Conservation (phyloP, 2,797 vertebrate species). For the Kryptopterus vitreolus region DNA sequence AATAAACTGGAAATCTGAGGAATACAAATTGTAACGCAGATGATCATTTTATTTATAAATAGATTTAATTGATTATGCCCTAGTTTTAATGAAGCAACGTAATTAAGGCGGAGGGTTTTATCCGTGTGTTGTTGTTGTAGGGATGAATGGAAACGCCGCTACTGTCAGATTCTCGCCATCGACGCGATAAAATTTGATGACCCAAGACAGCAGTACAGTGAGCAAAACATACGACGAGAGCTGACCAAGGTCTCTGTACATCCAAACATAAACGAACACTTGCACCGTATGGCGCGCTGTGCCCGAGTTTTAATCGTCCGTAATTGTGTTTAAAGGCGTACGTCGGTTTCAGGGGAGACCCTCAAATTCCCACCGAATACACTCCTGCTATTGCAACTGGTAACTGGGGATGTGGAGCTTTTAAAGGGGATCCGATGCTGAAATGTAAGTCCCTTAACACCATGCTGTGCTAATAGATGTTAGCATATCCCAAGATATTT, state of each 20-base stretch:
- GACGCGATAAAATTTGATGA: slow-evolving; percentile 66
- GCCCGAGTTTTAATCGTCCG: neutral
- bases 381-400: slow-evolving; percentile 72
- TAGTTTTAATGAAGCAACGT: neutral
- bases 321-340: slow-evolving; percentile 64
- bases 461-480: neutral
- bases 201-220: slow-evolving; percentile 61
- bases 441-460: slow-evolving; percentile 68
- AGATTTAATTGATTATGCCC: neutral
- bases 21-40: neutral
- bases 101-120: neutral
- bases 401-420: slow-evolving; percentile 77
- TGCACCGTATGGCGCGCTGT: neutral
- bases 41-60: neutral
- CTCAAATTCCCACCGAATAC: fast-evolving
- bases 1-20: neutral
- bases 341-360: slow-evolving; percentile 62
- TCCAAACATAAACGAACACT: neutral
- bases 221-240: slow-evolving; percentile 57
- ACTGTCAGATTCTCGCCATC: slow-evolving; percentile 70
- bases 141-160: slow-evolving; percentile 63
- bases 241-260: slow-evolving; percentile 70
- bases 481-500: neutral
- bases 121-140: slow-evolving; percentile 48
- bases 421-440: slow-evolving; percentile 70